Percentiles rank a stretch among this genome's conserved stretches.
Conservation (phyloP, 1,140 invertebrate genomes). For the Drosophila kikkawai region DNA sequence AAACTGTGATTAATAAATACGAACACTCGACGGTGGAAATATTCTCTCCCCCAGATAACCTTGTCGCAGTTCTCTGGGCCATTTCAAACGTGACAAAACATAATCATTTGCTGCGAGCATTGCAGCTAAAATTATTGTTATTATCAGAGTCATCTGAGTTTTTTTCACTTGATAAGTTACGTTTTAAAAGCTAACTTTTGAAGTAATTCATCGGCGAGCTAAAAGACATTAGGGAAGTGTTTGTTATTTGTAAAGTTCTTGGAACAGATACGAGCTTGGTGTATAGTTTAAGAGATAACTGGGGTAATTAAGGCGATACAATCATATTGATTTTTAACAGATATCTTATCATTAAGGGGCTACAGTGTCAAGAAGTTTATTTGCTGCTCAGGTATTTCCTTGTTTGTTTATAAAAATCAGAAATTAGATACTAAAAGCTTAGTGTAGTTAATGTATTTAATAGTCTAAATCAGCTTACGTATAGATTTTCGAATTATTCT, state of each 20-base stretch:
- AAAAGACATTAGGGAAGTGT: background rate
- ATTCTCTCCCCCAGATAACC: constrained; percentile 20
- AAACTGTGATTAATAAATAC: constrained; percentile 11
- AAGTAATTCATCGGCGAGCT: background rate
- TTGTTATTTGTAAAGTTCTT: constrained; percentile 11
- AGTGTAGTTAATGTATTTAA: too few species aligned
- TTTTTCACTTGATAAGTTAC: background rate
- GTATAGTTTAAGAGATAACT: background rate
- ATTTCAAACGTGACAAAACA: constrained; percentile 25
- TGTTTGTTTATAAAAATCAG: background rate
- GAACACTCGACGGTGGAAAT: background rate
- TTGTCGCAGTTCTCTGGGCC: constrained; percentile 18
- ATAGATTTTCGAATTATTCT: too few species aligned
- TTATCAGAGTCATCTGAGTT: constrained; percentile 12
- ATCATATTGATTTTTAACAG: background rate
- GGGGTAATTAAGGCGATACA: background rate
- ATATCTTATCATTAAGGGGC: background rate
- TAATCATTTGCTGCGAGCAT: constrained; percentile 14
- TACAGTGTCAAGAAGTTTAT: background rate
- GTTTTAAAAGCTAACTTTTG: background rate
- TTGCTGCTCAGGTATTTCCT: background rate
- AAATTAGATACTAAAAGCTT: background rate
- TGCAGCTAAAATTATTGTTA: constrained; percentile 10
- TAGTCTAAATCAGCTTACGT: too few species aligned
- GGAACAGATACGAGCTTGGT: background rate